Base-by-base conservation (phyloP, 2,113 vertebrate genomes). In the Sciurus niger region DNA sequence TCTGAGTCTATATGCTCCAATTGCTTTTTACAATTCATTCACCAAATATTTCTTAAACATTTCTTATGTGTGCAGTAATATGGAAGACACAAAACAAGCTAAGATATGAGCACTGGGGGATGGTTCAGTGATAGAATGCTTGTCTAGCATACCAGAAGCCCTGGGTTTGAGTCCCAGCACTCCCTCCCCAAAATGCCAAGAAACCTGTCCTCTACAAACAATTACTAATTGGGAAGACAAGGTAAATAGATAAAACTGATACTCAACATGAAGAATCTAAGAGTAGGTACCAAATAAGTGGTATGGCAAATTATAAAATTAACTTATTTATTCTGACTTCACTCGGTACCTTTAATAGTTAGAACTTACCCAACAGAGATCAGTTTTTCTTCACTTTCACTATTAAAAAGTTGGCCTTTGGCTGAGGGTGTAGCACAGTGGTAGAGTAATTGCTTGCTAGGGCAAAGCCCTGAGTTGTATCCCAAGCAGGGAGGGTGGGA, bases 341-440 rank as follows among this genome's bases (percentile, higher is more conserved):
- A 95, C 11, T 84, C 72, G 58, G 8, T 90, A 90, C 17, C 22
- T 92, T 93, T 86, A 48, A 78, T 28, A 70, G 53, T 58, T 83
- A 95, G 88, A 95, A 93, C 53, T 93, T 89, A 97, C 12, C 25
- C 58, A 83, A 40, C 46, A 85, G 10, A 96, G 53, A 86, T 76
- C 60, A 96, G 72, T 87, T 55, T 95, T 95, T 94, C 30, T 93
- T 95, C 60, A 74, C 70, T 91, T 96, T 96, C 78, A 86, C 5
- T 37, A 18, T 72, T 95, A 78, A 67, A 82, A 84, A 34, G 65
- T 68, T 68, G 65, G 65, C 30, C 65, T 83, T 83, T 72, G 48
- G 14, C 16, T 53, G 34, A 34, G n/a, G 60, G 25, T 90, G 25
- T 11, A 68, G n/a, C 16, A 68, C 60, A 79, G 8, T 78, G 40